A percentile compares a stretch with the other conserved stretches of the same genome.
Conservation (phyloP, 2,113 vertebrate genomes). For the Galemys pyrenaicus region DNA sequence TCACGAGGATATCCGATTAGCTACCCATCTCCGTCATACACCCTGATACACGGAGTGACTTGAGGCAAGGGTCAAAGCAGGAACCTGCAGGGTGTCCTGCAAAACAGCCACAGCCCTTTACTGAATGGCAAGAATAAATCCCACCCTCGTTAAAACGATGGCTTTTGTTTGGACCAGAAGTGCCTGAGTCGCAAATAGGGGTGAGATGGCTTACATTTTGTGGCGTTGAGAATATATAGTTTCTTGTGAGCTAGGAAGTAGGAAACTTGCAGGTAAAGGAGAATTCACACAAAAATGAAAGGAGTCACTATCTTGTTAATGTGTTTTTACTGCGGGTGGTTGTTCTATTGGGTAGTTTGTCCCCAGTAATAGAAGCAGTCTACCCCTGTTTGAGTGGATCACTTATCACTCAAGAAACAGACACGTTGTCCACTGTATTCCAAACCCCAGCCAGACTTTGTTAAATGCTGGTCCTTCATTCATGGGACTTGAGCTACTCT, state of each 20-base stretch:
- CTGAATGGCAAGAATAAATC: background rate
- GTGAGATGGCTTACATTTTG: background rate
- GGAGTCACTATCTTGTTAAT: background rate
- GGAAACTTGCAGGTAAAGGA: background rate
- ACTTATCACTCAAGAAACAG: background rate
- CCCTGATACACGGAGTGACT: background rate
- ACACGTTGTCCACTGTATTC: background rate
- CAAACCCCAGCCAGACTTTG: background rate
- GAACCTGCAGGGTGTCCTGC: background rate
- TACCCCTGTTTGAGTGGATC: background rate
- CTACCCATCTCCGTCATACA: too few relatives aligned
- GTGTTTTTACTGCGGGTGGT: background rate
- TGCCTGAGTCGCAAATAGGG: background rate
- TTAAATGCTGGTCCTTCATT: background rate
- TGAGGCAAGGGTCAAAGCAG: background rate
- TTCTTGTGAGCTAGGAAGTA: background rate
- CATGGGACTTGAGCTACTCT: background rate
- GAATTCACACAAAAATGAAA: background rate
- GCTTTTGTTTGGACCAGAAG: constrained; percentile 59
- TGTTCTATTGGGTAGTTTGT: background rate
- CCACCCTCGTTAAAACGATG: background rate
- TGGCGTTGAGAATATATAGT: background rate
- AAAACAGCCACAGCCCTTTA: background rate
- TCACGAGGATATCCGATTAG: background rate
- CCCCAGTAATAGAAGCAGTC: background rate